A percentile compares a stretch with the other conserved stretches of the same genome.
phyloP scores from a whole-genome alignment of 2,113 vertebrate species.

The Protobothrops mucrosquamatus region DNA sequence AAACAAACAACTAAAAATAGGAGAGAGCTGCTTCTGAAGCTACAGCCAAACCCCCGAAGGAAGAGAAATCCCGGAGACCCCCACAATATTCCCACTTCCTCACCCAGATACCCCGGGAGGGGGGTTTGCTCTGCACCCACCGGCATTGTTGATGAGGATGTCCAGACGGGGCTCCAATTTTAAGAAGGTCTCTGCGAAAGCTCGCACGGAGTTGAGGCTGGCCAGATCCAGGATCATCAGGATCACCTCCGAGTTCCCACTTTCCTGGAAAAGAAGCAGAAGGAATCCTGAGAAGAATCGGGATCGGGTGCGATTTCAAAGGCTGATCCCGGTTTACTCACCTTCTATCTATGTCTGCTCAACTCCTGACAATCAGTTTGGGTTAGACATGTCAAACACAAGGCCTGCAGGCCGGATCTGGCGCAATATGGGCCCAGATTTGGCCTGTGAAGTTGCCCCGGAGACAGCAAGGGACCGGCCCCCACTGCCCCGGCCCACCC shows the following conservation, averaged over 20 bases:
- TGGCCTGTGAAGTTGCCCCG: no score
- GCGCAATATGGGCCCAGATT: no score
- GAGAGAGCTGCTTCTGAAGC: neutral
- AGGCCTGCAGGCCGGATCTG: no score
- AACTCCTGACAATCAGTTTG: no score
- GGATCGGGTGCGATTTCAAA: no score
- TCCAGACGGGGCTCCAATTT: slow-evolving; percentile 83
- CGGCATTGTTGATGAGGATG: slow-evolving; percentile 91
- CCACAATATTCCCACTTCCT: no score
- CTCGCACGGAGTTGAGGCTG: slow-evolving; percentile 7
- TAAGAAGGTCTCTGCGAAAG: slow-evolving; percentile 83
- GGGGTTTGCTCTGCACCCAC: slow-evolving; percentile 50
- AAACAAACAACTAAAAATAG: neutral
- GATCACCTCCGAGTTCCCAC: slow-evolving; percentile 78
- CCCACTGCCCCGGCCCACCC: no score
- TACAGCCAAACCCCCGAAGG: neutral
- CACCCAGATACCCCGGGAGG: neutral
- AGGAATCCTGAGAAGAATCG: neutral
- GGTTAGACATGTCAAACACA: no score
- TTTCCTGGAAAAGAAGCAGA: slow-evolving; percentile 55
- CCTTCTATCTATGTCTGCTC: no score
- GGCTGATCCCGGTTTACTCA: no score
- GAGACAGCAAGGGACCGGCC: no score
- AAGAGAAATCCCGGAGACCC: no score
- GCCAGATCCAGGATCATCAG: slow-evolving; percentile 73